phyloP scores from a whole-genome alignment of 2,797 vertebrate species.

The Gorsachius magnificus region DNA sequence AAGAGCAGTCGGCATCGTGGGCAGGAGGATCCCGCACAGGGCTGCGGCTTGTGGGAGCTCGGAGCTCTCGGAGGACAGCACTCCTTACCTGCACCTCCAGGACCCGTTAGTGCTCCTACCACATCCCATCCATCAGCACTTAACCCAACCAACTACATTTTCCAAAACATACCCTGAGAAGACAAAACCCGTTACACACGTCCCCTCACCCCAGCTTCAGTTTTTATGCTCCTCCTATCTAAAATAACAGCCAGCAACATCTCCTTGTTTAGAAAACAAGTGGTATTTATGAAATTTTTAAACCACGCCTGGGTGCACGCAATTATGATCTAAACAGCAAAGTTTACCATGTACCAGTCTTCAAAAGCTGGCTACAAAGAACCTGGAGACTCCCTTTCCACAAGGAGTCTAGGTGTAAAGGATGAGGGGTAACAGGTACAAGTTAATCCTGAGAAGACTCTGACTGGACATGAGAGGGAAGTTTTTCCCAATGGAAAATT shows the following conservation, averaged over 20 bases:
- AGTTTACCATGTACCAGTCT: no score
- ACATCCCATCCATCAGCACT: background rate
- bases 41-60: accelerated
- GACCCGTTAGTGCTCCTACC: background rate
- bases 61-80: background rate
- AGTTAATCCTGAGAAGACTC: no score
- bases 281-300: background rate
- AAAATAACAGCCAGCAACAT: background rate
- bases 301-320: accelerated
- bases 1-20: accelerated
- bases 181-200: accelerated
- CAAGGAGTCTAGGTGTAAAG: no score
- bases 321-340: no score
- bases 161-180: background rate
- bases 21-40: background rate
- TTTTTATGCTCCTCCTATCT: background rate
- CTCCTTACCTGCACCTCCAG: background rate
- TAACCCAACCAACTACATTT: accelerated
- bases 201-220: background rate
- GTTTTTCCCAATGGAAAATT: no score
- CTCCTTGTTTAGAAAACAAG: background rate
- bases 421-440: no score
- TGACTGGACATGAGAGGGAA: no score
- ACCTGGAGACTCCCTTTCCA: no score
- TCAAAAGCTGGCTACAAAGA: no score